phyloP scores from a whole-genome alignment of 2,113 vertebrate species.

The Octodon degus region DNA sequence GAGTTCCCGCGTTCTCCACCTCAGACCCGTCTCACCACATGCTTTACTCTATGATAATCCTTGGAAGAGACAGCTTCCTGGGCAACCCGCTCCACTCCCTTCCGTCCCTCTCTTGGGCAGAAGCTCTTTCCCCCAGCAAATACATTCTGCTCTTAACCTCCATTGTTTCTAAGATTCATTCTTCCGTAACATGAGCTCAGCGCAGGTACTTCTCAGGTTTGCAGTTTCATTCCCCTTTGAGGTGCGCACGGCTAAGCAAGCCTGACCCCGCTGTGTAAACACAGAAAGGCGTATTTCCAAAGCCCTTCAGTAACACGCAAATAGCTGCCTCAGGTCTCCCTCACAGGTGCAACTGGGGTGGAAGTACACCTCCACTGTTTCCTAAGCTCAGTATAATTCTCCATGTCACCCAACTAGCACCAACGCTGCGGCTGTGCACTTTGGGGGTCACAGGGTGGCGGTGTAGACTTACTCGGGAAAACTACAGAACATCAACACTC shows the following conservation, averaged over 20 bases:
- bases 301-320: background rate
- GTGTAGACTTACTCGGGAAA: background rate
- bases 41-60: too few relatives aligned
- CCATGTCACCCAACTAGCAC: background rate
- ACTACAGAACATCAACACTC: background rate
- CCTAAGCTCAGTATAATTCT: background rate
- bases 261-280: background rate
- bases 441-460: background rate
- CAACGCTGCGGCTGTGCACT: background rate
- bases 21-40: too few relatives aligned
- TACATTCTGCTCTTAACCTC: too few relatives aligned
- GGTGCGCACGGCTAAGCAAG: background rate
- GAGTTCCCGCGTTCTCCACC: too few relatives aligned
- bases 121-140: too few relatives aligned
- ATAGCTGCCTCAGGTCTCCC: background rate
- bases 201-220: too few relatives aligned
- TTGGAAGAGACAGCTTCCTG: too few relatives aligned
- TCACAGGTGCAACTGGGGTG: background rate
- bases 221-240: too few relatives aligned
- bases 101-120: too few relatives aligned
- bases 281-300: background rate
- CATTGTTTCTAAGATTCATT: too few relatives aligned
- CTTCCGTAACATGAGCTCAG: too few relatives aligned
- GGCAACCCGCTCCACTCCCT: too few relatives aligned
- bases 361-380: background rate